Conservation (phyloP, 2,888 invertebrate species). For the Lasiommata megera region DNA sequence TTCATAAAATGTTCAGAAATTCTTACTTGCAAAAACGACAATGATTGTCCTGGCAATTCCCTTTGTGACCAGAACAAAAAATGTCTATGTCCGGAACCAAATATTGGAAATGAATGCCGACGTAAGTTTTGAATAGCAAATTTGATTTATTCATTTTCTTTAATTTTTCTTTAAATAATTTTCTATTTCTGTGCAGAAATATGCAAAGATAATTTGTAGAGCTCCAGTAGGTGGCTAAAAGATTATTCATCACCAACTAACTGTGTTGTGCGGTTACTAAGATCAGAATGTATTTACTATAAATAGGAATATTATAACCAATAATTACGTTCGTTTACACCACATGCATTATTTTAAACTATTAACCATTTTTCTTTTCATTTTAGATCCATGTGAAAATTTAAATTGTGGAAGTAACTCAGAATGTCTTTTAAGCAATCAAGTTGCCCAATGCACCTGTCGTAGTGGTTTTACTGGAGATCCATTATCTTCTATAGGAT, state of each 20-base stretch:
- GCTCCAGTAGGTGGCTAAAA: no score
- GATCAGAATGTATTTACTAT: no score
- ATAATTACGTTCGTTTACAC: no score
- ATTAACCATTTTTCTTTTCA: constrained; percentile 25
- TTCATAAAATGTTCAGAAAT: constrained; percentile 90
- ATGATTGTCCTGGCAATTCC: constrained; percentile 94
- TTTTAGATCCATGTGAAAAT: constrained; percentile 93
- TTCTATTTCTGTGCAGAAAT: no score
- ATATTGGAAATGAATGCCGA: constrained; percentile 94
- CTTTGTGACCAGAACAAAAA: constrained; percentile 89
- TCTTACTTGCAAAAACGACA: constrained; percentile 87
- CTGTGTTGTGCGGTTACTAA: no score
- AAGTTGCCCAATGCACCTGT: constrained; percentile 92
- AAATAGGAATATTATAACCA: no score
- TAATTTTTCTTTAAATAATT: no score
- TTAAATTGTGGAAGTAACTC: constrained; percentile 92
- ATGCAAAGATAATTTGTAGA: no score
- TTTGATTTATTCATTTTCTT: background rate
- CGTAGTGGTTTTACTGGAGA: constrained; percentile 89
- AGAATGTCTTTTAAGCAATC: constrained; percentile 92
- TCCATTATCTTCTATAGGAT: constrained; percentile 84
- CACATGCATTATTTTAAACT: background rate
- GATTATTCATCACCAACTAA: no score
- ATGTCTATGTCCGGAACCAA: constrained; percentile 95
- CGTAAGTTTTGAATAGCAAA: constrained; percentile 82